A percentile compares a stretch with the other conserved stretches of the same genome.
These are phyloP conservation scores for Agriotes lineatus DNA, from an alignment of 2,888 invertebrate species.

Conservation along the genomic window DNA sequence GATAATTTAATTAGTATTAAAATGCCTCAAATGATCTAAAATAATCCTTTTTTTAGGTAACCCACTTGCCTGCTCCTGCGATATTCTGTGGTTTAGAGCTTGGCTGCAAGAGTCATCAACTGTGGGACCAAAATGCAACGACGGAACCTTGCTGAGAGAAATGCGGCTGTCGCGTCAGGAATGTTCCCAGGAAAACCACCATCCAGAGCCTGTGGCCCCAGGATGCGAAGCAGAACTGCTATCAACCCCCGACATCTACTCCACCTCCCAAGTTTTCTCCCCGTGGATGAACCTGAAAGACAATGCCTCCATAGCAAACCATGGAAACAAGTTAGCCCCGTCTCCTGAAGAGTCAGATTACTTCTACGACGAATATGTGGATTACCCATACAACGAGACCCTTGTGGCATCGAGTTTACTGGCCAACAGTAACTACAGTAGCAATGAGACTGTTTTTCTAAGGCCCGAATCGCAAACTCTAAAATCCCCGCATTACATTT, in stretches of 20 bases:
- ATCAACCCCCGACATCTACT: conserved; percentile 63
- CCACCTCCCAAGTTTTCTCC: conserved; percentile 72
- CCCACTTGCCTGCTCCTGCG: conserved; percentile 86
- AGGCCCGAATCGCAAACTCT: conserved; percentile 30
- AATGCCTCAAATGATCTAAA: too few relatives aligned
- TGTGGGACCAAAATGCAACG: conserved; percentile 82
- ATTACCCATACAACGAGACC: conserved; percentile 79
- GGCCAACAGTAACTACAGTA: conserved; percentile 56
- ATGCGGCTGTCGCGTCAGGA: conserved; percentile 78
- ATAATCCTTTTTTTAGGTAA: conserved; percentile 76
- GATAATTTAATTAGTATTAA: too few relatives aligned
- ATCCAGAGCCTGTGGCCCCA: conserved; percentile 71
- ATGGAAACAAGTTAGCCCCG: conserved; percentile 69
- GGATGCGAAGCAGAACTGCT: conserved; percentile 79
- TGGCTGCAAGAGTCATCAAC: conserved; percentile 84
- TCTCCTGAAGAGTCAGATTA: conserved; percentile 84
- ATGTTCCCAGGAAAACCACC: conserved; percentile 68
- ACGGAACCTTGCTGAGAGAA: conserved; percentile 82
- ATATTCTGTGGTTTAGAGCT: conserved; percentile 84
- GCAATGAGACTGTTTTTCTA: conserved; percentile 24
- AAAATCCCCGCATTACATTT: conserved; percentile 66
- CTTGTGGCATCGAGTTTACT: conserved; percentile 53
- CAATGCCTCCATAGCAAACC: conserved; percentile 63
- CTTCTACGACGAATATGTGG: conserved; percentile 86
- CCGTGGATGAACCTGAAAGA: conserved; percentile 70